phyloP scores from a whole-genome alignment of 2,888 invertebrate species.

The Leucoma salicis region DNA sequence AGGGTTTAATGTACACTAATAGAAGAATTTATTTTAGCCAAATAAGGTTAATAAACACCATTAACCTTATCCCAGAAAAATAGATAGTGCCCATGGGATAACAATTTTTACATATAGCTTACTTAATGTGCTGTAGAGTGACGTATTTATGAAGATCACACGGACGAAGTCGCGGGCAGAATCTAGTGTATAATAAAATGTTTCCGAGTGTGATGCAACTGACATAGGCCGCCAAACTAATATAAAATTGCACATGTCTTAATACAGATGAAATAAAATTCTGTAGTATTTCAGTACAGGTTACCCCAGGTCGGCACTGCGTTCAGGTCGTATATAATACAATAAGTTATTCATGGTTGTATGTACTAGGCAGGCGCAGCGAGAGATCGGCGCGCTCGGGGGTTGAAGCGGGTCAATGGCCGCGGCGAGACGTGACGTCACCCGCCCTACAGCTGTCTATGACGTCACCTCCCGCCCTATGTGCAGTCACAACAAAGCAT shows the following conservation, averaged over 20 bases:
- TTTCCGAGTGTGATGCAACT: too few species aligned
- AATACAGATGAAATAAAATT: slow-evolving; percentile 23
- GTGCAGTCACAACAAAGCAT: slow-evolving; percentile 50
- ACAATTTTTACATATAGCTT: too few species aligned
- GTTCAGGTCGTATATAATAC: slow-evolving; percentile 53
- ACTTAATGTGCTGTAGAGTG: too few species aligned
- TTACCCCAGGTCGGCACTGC: slow-evolving; percentile 71
- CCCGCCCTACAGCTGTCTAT: slow-evolving; percentile 77
- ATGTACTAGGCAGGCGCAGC: slow-evolving; percentile 50
- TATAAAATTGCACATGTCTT: slow-evolving; percentile 5
- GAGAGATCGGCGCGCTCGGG: slow-evolving; percentile 48
- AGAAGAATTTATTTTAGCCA: too few species aligned
- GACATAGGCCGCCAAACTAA: too few species aligned
- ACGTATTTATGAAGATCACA: too few species aligned
- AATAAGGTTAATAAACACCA: too few species aligned
- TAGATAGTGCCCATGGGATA: too few species aligned
- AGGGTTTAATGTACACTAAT: too few species aligned
- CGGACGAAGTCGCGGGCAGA: too few species aligned
- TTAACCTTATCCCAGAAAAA: too few species aligned
- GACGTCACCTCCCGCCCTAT: slow-evolving; percentile 68
- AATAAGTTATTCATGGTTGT: slow-evolving; percentile 72
- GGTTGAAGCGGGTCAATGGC: slow-evolving; percentile 68
- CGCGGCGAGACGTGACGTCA: slow-evolving; percentile 73
- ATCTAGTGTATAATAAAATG: too few species aligned
- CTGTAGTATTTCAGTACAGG: slow-evolving; percentile 46